phyloP scores from a whole-genome alignment of 92 coral and sea anemone genomes.

The Paragorgia papillata region DNA sequence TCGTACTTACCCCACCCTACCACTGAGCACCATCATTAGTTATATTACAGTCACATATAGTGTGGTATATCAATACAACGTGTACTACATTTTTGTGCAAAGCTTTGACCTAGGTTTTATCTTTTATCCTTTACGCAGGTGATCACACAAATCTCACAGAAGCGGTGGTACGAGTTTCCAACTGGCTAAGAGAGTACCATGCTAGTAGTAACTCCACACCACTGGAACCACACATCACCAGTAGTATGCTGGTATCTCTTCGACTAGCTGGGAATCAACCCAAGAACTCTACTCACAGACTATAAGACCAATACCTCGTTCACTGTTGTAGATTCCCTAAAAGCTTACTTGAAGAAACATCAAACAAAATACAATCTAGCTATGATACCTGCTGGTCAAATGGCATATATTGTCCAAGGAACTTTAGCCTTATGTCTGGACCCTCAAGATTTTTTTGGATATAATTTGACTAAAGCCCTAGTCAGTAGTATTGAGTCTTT shows the following conservation, averaged over 20 bases:
- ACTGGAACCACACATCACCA: conserved; percentile 20
- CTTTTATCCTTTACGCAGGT: too few species aligned
- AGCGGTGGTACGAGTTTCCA: conserved; percentile 25
- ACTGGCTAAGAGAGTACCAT: conserved; percentile 21
- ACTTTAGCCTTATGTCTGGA: conserved; percentile 11
- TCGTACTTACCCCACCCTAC: too few species aligned
- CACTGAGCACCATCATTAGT: too few species aligned
- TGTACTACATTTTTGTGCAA: too few species aligned
- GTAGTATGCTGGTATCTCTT: conserved; percentile 5
- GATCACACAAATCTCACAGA: not conserved
- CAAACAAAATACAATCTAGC: not conserved
- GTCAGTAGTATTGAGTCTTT: conserved; percentile 5
- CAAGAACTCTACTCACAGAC: conserved; percentile 1
- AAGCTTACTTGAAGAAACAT: conserved; percentile 4
- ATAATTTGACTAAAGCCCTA: conserved; percentile 10
- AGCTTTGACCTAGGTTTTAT: too few species aligned
- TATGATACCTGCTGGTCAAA: conserved; percentile 52
- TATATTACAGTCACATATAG: too few species aligned
- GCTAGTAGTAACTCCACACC: not conserved
- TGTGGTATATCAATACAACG: too few species aligned
- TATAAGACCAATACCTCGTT: not conserved
- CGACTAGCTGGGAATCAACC: conserved; percentile 28
- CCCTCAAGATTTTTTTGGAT: conserved; percentile 15
- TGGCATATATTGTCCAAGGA: conserved; percentile 56
- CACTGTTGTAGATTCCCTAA: not conserved